Evolutionary conservation across 1,140 invertebrate genomes (phyloP).

Genomic region (Lepidurus arcticus): DNA sequence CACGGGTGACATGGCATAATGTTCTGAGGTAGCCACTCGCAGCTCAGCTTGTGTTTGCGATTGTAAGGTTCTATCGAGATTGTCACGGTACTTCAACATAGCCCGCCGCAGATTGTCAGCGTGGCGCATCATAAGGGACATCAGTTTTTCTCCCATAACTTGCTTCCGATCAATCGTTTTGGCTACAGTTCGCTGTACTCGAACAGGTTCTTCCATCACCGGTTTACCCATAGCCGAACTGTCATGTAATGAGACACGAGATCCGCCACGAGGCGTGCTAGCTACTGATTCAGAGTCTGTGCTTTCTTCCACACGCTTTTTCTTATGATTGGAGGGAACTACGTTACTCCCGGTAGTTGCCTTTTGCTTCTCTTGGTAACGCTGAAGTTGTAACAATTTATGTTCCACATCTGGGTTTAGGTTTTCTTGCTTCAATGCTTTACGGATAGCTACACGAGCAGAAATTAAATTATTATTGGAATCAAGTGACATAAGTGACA

Average conservation of each 20-base stretch:
- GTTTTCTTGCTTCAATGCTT: slow-evolving; percentile 75
- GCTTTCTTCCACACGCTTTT: neutral
- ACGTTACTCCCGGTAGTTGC: slow-evolving; percentile 38
- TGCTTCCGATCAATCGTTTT: slow-evolving; percentile 44
- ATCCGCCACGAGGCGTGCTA: neutral
- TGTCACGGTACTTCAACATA: slow-evolving; percentile 79
- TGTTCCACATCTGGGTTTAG: slow-evolving; percentile 89
- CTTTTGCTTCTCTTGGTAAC: slow-evolving; percentile 76
- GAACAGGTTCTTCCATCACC: slow-evolving; percentile 31
- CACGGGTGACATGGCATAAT: neutral
- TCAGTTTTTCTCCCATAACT: slow-evolving; percentile 50
- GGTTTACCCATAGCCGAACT: neutral
- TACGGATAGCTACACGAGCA: slow-evolving; percentile 63
- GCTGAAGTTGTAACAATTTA: slow-evolving; percentile 77
- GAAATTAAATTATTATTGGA: slow-evolving; percentile 30
- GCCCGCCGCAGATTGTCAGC: slow-evolving; percentile 90
- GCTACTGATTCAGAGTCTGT: slow-evolving; percentile 6
- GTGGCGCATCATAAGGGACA: slow-evolving; percentile 67
- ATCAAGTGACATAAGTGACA: slow-evolving; percentile 42
- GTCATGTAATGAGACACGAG: slow-evolving; percentile 24
- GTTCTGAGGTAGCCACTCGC: neutral
- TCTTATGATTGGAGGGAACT: neutral
- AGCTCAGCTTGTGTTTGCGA: slow-evolving; percentile 70
- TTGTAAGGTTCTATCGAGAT: slow-evolving; percentile 85
- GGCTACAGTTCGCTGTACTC: slow-evolving; percentile 37